Evolutionary conservation across 2,797 vertebrate genomes (phyloP).

Genomic region (Capromys pilorides): DNA sequence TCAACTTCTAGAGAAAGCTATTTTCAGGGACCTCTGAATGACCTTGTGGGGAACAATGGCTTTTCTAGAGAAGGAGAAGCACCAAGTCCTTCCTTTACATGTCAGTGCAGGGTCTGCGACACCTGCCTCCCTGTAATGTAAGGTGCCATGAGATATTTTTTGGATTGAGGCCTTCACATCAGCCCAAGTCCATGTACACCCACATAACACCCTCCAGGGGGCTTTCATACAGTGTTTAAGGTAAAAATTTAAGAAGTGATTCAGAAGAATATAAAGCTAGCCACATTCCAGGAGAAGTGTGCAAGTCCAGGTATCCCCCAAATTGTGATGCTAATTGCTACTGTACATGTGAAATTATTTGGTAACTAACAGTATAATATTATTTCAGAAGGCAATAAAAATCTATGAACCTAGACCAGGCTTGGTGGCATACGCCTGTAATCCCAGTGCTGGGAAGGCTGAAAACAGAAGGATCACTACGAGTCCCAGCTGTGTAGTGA

Average conservation of each 20-base stretch:
- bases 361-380: slow-evolving; percentile 3
- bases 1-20: neutral
- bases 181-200: neutral
- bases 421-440: too few relatives aligned
- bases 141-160: neutral
- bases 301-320: neutral
- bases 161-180: neutral
- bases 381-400: slow-evolving; percentile 45
- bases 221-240: neutral
- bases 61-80: neutral
- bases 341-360: neutral
- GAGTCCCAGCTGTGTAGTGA: too few relatives aligned
- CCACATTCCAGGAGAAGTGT: neutral
- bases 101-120: neutral
- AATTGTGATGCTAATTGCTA: neutral
- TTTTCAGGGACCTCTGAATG: neutral
- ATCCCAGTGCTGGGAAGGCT: too few relatives aligned
- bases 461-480: too few relatives aligned
- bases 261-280: neutral
- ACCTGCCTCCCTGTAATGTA: neutral
- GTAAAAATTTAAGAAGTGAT: slow-evolving; percentile 30
- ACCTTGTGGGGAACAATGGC: neutral
- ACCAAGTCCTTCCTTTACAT: neutral
- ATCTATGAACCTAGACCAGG: neutral
- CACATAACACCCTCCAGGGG: neutral